Conservation (phyloP, 2,113 vertebrate species). For the Uropsilus gracilis region DNA sequence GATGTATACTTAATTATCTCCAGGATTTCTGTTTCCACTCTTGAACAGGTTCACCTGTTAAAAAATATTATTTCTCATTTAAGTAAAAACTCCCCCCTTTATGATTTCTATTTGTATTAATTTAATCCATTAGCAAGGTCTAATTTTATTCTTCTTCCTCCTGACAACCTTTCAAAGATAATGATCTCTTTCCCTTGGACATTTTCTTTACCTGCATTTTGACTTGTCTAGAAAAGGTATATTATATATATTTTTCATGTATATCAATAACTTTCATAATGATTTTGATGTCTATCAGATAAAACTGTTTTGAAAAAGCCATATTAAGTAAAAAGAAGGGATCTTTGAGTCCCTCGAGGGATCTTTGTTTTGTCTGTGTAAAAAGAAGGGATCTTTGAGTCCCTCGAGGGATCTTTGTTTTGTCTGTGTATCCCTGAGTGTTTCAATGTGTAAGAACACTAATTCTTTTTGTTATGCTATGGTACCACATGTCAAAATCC, state of each 20-base stretch:
- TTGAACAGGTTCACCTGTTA: background rate
- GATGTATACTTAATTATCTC: background rate
- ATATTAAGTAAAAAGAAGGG: background rate
- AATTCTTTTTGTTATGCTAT: background rate
- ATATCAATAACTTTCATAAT: constrained; percentile 42
- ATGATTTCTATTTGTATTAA: constrained; percentile 45
- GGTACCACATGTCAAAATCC: background rate
- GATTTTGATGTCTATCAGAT: background rate
- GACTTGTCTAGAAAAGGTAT: constrained; percentile 23
- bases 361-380: constrained; percentile 39
- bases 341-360: background rate
- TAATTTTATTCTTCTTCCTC: constrained; percentile 18
- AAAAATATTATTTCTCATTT: constrained; percentile 26
- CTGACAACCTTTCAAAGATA: constrained; percentile 18
- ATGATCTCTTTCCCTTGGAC: constrained; percentile 27
- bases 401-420: background rate
- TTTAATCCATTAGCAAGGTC: constrained; percentile 20
- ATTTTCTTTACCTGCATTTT: constrained; percentile 6
- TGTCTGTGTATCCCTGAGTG: constrained; percentile 3
- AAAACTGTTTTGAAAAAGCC: background rate
- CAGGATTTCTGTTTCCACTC: background rate
- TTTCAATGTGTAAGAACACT: background rate
- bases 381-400: background rate
- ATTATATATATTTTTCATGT: background rate
- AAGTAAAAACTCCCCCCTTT: constrained; percentile 30